Conservation (phyloP, 2,113 vertebrate species). For the Melanerpes formicivorus region DNA sequence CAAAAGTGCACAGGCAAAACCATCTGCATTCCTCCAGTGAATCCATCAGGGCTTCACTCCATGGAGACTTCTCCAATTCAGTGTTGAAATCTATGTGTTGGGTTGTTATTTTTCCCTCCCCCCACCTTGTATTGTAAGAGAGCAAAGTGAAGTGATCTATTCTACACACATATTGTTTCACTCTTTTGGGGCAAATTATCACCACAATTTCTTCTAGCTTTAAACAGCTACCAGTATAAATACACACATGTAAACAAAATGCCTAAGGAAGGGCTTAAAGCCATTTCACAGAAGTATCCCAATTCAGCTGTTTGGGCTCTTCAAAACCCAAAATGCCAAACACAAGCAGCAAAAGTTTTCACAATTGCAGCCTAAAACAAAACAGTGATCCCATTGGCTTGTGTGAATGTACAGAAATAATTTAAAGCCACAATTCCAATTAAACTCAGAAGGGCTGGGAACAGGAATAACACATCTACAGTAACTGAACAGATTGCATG, state of each 20-base stretch:
- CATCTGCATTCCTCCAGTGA: background rate
- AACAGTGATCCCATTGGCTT: constrained; percentile 33
- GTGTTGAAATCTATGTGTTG: background rate
- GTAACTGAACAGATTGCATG: constrained; percentile 52
- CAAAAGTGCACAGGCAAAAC: background rate
- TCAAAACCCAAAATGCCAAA: constrained; percentile 30
- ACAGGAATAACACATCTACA: constrained; percentile 49
- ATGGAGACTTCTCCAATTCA: background rate
- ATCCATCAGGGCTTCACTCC: background rate
- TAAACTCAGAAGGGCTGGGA: constrained; percentile 56
- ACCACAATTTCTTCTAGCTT: constrained; percentile 14
- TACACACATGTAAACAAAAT: constrained; percentile 22
- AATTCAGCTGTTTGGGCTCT: constrained; percentile 35
- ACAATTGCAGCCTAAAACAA: constrained; percentile 13
- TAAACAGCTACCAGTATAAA: constrained; percentile 3
- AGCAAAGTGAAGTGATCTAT: constrained; percentile 1
- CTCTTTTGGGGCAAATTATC: background rate
- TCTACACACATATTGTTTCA: background rate
- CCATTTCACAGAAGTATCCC: background rate
- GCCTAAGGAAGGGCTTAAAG: background rate
- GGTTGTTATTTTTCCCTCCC: background rate
- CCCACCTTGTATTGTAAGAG: background rate
- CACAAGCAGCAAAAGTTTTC: constrained; percentile 19
- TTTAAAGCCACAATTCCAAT: constrained; percentile 62
- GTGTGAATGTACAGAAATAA: constrained; percentile 61